Conservation (phyloP, 2,888 invertebrate genomes). For the Drosophila lutescens region DNA sequence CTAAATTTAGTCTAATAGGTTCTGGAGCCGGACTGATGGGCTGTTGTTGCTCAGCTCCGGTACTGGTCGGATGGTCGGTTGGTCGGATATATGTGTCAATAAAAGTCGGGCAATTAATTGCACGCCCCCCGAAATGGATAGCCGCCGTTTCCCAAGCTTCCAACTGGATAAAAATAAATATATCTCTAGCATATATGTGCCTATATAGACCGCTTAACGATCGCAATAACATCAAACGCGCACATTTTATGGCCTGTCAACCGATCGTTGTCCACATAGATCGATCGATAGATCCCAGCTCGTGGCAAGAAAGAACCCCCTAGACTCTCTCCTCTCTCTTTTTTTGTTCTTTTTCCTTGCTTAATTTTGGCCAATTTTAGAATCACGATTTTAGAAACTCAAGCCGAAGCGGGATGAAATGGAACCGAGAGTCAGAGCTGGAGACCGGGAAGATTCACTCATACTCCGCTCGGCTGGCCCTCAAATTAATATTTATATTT, state of each 20-base stretch:
- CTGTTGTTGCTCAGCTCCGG: neutral
- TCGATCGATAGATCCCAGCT: slow-evolving; percentile 39
- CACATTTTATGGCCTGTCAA: slow-evolving; percentile 56
- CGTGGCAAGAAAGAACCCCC: slow-evolving; percentile 29
- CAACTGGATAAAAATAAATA: slow-evolving; percentile 12
- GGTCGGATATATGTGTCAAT: slow-evolving; percentile 57
- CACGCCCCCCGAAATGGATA: slow-evolving; percentile 25
- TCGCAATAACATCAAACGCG: slow-evolving; percentile 69
- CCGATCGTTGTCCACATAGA: slow-evolving; percentile 29
- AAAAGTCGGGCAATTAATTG: slow-evolving; percentile 54
- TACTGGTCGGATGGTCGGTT: slow-evolving; percentile 13
- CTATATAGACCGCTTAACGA: slow-evolving; percentile 53
- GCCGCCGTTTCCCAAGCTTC: slow-evolving; percentile 36
- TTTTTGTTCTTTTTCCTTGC: neutral
- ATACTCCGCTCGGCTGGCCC: slow-evolving; percentile 66
- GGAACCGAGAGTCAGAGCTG: slow-evolving; percentile 4
- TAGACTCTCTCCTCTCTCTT: slow-evolving; percentile 28
- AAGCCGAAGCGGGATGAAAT: slow-evolving; percentile 26
- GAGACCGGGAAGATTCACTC: slow-evolving; percentile 40
- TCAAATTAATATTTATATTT: slow-evolving; percentile 80
- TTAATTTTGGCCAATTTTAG: slow-evolving; percentile 20
- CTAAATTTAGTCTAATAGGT: slow-evolving; percentile 67
- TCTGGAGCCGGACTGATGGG: slow-evolving; percentile 48
- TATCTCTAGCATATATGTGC: neutral
- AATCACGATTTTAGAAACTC: slow-evolving; percentile 32